Base-by-base conservation (phyloP, 2,113 vertebrate genomes). In the Equus quagga region DNA sequence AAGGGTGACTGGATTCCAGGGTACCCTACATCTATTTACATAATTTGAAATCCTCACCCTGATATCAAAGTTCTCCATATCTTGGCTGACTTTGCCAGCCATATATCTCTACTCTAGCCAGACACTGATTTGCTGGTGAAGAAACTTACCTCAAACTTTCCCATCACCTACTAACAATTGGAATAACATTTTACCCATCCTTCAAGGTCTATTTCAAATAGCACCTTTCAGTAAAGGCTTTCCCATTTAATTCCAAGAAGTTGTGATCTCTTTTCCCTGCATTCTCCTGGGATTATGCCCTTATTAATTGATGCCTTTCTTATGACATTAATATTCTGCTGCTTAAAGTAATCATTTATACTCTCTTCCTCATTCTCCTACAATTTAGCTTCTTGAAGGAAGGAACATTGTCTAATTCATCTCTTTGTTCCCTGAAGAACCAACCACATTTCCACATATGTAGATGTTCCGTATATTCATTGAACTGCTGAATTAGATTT, bases 191-290 rank as follows among this genome's bases (percentile, higher is more conserved):
- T 67, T 72, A 7, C 10, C 28, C 46, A 81, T 56, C 8, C 21
- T 93, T 78, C 6, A 19, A 56, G 23, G 15, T 69, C 46, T 46
- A 78, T 81, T 81, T 84, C 5, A 9, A 67, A 51, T 15, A 65
- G 36, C 54, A 62, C 36, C 46, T 60, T 81, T 69, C 19, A 65
- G 6, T 78, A 70, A 46, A 69, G 44, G 1, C 24, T 92, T 91
- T 79, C 44, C 64, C 31, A 69, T 67, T 70, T 73, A 69, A 44
- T 75, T n/a, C 44, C 26, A 81, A 56, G 6, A 6, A 75, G 7
- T n/a, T 93, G 65, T 83, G n/a, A 75, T 56, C 12, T 88, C 15
- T 94, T 70, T 93, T 89, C n/a, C 31, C 51, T 92, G 31, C 23
- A 87, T 0, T 49, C 12, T 49, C 28, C 36, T 80, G 75, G 76